Conservation (phyloP, 2,888 invertebrate genomes). For the Teinopalpus imperialis region DNA sequence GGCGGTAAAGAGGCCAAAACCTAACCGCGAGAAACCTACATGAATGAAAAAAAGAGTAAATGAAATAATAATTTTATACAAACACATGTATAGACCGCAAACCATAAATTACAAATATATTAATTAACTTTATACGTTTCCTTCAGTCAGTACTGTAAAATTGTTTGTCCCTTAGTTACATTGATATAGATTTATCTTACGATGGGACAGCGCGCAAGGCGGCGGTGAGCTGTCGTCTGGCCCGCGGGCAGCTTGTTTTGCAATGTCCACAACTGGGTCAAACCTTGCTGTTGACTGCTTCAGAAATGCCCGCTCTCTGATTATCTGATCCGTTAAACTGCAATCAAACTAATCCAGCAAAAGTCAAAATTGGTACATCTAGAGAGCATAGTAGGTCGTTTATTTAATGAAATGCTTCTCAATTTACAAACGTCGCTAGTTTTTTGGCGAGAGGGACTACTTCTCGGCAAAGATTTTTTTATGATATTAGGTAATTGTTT, state of each 20-base stretch:
- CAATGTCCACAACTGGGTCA: constrained; percentile 41
- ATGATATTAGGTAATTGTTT: too few species aligned
- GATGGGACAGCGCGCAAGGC: constrained; percentile 22
- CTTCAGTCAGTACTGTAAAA: not conserved
- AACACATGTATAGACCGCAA: too few species aligned
- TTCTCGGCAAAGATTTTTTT: not conserved
- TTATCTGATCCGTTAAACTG: constrained; percentile 39
- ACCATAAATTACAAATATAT: too few species aligned
- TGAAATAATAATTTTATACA: too few species aligned
- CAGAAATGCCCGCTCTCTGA: constrained; percentile 35
- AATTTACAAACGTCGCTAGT: too few species aligned
- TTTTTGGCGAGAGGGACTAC: too few species aligned
- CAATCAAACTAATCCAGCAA: constrained; percentile 4
- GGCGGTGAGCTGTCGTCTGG: constrained; percentile 34
- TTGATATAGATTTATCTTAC: constrained; percentile 3
- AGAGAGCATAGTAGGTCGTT: not conserved
- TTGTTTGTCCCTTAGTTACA: constrained; percentile 7
- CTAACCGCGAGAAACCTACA: too few species aligned
- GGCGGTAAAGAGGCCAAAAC: too few species aligned
- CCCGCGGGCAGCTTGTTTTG: constrained; percentile 33
- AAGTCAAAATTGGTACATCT: not conserved
- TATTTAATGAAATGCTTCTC: too few species aligned
- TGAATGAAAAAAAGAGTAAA: too few species aligned
- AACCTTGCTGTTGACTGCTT: constrained; percentile 38
- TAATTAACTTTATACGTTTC: too few species aligned